Evolutionary conservation across 2,888 invertebrate species (phyloP).

Genomic region (Eristalis intricaria): DNA sequence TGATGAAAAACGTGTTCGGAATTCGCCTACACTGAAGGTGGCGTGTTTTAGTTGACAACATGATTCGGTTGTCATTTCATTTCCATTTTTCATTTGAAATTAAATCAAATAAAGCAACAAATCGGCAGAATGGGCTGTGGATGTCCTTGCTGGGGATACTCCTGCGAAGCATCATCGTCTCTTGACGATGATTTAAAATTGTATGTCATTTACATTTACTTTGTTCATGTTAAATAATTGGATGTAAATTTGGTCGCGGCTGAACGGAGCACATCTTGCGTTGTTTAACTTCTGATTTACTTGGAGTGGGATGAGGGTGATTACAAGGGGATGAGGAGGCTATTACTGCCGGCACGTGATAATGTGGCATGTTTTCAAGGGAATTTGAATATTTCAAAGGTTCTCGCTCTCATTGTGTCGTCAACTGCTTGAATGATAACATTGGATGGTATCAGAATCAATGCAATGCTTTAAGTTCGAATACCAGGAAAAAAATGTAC

Average conservation of each 20-base stretch:
- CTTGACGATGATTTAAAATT: not conserved
- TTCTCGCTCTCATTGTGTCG: too few species aligned
- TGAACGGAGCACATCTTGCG: not conserved
- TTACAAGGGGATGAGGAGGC: not conserved
- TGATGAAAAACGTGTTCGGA: constrained; percentile 66
- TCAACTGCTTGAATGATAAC: too few species aligned
- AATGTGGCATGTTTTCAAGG: not conserved
- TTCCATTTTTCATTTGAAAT: constrained; percentile 37
- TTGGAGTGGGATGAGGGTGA: not conserved
- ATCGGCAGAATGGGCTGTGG: not conserved
- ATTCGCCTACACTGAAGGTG: constrained; percentile 13
- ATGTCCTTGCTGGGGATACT: not conserved
- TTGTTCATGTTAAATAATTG: not conserved
- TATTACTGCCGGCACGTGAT: not conserved
- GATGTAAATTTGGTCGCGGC: not conserved
- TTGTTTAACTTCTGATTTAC: not conserved
- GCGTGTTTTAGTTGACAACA: constrained; percentile 47
- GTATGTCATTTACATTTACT: not conserved
- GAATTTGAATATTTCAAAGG: not conserved
- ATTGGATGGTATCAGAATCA: too few species aligned
- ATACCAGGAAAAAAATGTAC: too few species aligned
- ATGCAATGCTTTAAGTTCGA: not conserved
- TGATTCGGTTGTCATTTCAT: constrained; percentile 55
- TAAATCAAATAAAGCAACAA: constrained; percentile 10
- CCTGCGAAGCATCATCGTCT: not conserved